Evolutionary conservation across 2,888 invertebrate species (phyloP).

Genomic region (Drosophila prolongata): DNA sequence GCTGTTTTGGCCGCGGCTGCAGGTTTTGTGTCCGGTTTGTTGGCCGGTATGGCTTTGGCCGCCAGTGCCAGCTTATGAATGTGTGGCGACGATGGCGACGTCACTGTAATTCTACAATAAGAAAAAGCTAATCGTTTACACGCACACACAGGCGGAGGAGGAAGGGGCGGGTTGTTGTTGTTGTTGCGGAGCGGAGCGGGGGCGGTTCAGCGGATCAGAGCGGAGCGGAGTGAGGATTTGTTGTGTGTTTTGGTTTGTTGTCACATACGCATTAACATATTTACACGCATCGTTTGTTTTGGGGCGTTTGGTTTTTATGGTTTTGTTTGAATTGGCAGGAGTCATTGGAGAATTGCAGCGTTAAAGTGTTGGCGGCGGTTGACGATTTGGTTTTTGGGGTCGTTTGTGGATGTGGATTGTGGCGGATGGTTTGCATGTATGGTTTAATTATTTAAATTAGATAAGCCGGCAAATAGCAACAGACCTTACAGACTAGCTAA

Average conservation of each 20-base stretch:
- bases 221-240: constrained; percentile 30
- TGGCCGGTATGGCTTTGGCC: constrained; percentile 68
- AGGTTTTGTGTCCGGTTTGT: constrained; percentile 50
- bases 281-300: constrained; percentile 54
- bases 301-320: constrained; percentile 33
- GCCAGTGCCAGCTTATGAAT: constrained; percentile 76
- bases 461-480: constrained; percentile 75
- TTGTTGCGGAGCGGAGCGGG: constrained; percentile 10
- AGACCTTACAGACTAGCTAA: constrained; percentile 67
- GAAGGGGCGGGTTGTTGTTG: constrained; percentile 21
- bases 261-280: constrained; percentile 68
- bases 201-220: constrained; percentile 21
- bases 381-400: constrained; percentile 52
- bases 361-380: constrained; percentile 22
- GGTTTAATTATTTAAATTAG: constrained; percentile 77
- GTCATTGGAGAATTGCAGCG: constrained; percentile 27
- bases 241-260: constrained; percentile 13
- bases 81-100: constrained; percentile 83
- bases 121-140: constrained; percentile 83
- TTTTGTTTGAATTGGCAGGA: constrained; percentile 56
- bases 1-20: background rate
- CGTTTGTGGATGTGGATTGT: constrained; percentile 69
- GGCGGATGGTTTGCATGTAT: constrained; percentile 70
- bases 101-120: constrained; percentile 84
- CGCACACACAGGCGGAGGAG: constrained; percentile 70